Evolutionary conservation across 1,140 invertebrate genomes (phyloP), one percentile per base, ranked within the genome.

Genomic region (Mylabris phalerata): DNA sequence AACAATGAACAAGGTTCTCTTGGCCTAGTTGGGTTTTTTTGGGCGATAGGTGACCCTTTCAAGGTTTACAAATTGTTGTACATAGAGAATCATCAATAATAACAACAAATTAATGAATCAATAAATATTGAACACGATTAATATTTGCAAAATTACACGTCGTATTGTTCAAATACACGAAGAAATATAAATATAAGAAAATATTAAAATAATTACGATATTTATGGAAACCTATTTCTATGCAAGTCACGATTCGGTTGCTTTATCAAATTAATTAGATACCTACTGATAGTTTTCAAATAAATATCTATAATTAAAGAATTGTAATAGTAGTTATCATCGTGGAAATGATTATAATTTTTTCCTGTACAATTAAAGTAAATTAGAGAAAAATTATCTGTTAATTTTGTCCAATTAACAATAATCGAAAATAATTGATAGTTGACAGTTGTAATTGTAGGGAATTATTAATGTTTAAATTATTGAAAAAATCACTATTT

Each of bases 41-140:
- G 11, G 42, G 27, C 43, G 51, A 54, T 54, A 32, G 9, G 42
- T 54, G 51, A 54, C 51, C 51, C 51, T 54, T 54, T 54, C 51
- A 54, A 54, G 51, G 51, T 38, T 54, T 13, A n/a, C 51, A 38
- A 46, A 9, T 50, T n/a, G 26, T 5, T 43, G 42, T 52, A 43
- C 6, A 40, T 52, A 19, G 27, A 48, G 40, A 52, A 43, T 43
- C 19, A 25, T 11, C 9, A 50, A 11, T 10, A 39, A 10, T 46
- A 54, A 9, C 46, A 46, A 13, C 42, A 54, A 25, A 43, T 24
- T 9, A 41, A 52, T 44, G 24, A 51, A 25, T 52, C 13, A 25
- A 27, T 44, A 52, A 10, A 13, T 50, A 11, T 7, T 24, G 2
- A 46, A 46, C 13, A 46, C n/a, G 42, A 41, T 11, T n/a, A 10